Evolutionary conservation across 1,140 invertebrate genomes (phyloP), one percentile per base, ranked within the genome.

Genomic region (Portunus trituberculatus): DNA sequence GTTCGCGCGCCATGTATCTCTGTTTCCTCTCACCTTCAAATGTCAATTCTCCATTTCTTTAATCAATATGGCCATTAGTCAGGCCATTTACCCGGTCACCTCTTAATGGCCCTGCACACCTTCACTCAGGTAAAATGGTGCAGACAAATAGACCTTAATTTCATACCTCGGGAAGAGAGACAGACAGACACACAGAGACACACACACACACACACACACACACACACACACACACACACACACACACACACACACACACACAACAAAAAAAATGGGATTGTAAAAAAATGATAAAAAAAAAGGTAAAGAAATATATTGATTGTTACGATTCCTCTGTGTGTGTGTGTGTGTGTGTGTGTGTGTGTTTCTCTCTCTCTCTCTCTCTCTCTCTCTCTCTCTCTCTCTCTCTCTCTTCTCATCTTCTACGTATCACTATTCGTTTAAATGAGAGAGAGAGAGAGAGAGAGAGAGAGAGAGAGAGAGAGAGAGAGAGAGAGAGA

Each of bases 371-470:
- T 87, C 84, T n/a, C 84, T 87, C 84, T n/a, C 90, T 91, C 25
- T 87, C 45, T 52, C 84, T n/a, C 84, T 87, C 84, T n/a, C 90
- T 91, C 25, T 87, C 45, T 87, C n/a, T 29, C 25, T 87, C 84
- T n/a, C 84, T 87, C 84, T n/a, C 90, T 91, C 25, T 87, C 45
- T 52, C 31, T 12, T 90, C 88, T 45, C 12, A 46, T n/a, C n/a
- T 90, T 14, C 48, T 39, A 20, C 88, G 2, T 46, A 0, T 4
- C 46, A 25, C 7, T 28, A 46, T 90, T 90, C 32, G 28, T 92
- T 29, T 25, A 0, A 25, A 31, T 6, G 6, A 4, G 91, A 82
- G 59, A 39, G 89, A 29, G 89, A 45, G 48, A 91, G 46, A 39
- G 89, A 91, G 46, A 91, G 90, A 45, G 32, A 87, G 84, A 45